Conservation (phyloP, 1,140 invertebrate species). For the Drosophila malerkotliana region DNA sequence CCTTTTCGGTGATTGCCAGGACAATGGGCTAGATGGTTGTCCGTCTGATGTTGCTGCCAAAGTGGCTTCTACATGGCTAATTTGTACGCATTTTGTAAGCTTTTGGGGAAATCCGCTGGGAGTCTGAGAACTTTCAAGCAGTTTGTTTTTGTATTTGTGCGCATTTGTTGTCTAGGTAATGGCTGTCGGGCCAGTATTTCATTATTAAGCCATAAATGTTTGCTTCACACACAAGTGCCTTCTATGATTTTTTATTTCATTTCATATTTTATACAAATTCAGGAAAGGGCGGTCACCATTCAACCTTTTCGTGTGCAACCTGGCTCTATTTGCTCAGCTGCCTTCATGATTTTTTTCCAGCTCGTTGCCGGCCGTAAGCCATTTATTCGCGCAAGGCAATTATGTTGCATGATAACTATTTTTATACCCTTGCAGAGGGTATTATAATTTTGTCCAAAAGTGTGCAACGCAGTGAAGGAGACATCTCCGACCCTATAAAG, state of each 20-base stretch:
- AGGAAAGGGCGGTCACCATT: slow-evolving; percentile 1
- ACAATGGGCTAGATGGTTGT: slow-evolving; percentile 13
- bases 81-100: slow-evolving; percentile 69
- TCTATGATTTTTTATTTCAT: background rate
- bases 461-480: too few species aligned
- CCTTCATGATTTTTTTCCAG: slow-evolving; percentile 37
- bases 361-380: background rate
- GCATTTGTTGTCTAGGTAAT: slow-evolving; percentile 67
- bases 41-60: slow-evolving; percentile 3
- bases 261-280: background rate
- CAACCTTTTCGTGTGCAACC: background rate
- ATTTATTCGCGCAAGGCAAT: slow-evolving; percentile 33
- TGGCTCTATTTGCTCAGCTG: slow-evolving; percentile 61
- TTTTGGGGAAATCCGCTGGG: slow-evolving; percentile 32
- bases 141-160: slow-evolving; percentile 16
- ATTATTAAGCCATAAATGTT: slow-evolving; percentile 15
- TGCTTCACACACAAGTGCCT: background rate
- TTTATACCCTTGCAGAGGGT: too few species aligned
- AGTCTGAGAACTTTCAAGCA: slow-evolving; percentile 33
- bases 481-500: too few species aligned
- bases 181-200: background rate
- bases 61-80: slow-evolving; percentile 58
- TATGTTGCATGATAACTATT: slow-evolving; percentile 37
- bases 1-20: slow-evolving; percentile 41
- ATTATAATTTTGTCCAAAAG: too few species aligned